Evolutionary conservation across 2,113 vertebrate species (phyloP), one percentile per base, ranked within the genome.

Genomic region (Tinamus guttatus): DNA sequence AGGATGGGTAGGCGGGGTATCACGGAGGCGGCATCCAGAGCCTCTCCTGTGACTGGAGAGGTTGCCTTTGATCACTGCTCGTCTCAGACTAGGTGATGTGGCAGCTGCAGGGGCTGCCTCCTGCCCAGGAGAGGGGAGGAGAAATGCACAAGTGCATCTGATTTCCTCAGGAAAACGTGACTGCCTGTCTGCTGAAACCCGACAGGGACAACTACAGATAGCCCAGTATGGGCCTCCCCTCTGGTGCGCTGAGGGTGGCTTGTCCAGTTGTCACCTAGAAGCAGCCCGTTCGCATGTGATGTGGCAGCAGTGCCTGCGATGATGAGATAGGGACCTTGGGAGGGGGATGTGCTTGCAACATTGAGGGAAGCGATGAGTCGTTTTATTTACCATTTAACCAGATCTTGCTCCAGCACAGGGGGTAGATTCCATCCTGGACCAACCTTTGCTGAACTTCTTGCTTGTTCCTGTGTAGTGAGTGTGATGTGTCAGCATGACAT

Each of bases 1-100:
- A 95, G 88, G 90, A 78, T 92, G 86, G 93, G 86, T 91, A 91
- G 93, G 94, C 82, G 93, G 93, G 12, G 56, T 94, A 90, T 96
- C 86, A 69, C 73, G 93, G 96, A 96, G 88, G 85, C 93, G 92
- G 84, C 90, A 95, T 94, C 84, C 80, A 34, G 85, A 81, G 82
- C 80, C 83, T 83, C 83, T 81, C 49, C 78, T 0, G 49, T 62
- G 85, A 41, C 6, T 47, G 85, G 79, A 94, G 64, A 92, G 79
- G 83, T 87, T 93, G 83, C 74, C 95, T 96, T 93, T 97, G 80
- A 94, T 96, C 94, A 77, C 90, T 3, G 38, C 71, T 96, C 77
- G 73, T 90, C 1, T 0, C 78, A 94, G 92, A 80, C 79, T 91
- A 15, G 0, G 77, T 88, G 93, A 96, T 95, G 95, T 82, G 86